A percentile compares a stretch with the other conserved stretches of the same genome.
Evolutionary conservation across 2,797 vertebrate genomes (phyloP).

Genomic region (Hydrolagus colliei): DNA sequence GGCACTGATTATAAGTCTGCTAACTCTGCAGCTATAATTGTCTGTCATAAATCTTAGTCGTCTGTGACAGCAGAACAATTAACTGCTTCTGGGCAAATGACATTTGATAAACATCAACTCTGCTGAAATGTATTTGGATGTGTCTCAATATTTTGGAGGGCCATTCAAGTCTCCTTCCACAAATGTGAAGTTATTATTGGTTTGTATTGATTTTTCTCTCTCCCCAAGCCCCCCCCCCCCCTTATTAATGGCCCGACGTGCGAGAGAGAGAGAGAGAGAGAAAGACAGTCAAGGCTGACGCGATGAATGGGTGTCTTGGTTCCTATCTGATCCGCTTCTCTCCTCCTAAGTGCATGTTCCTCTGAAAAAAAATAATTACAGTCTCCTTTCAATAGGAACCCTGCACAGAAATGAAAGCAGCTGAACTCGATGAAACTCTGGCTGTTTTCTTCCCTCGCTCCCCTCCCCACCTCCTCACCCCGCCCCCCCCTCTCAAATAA

Average conservation of each 20-base stretch:
- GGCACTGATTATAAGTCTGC: constrained; percentile 91
- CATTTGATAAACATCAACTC: constrained; percentile 85
- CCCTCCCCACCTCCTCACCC: too few relatives aligned
- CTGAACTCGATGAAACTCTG: constrained; percentile 52
- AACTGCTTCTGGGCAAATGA: constrained; percentile 83
- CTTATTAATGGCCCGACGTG: constrained; percentile 65
- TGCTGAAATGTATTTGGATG: constrained; percentile 75
- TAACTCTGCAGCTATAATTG: constrained; percentile 84
- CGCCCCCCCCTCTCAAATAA: too few relatives aligned
- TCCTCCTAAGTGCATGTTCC: constrained; percentile 66
- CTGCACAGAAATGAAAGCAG: constrained; percentile 56
- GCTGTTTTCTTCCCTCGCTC: constrained; percentile 40
- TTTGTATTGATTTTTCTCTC: constrained; percentile 71
- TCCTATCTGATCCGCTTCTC: constrained; percentile 69
- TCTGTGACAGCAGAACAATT: constrained; percentile 80
- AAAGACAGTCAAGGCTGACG: constrained; percentile 55
- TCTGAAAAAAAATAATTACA: constrained; percentile 56
- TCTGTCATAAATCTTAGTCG: constrained; percentile 84
- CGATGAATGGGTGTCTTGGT: constrained; percentile 62
- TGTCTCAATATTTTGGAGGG: constrained; percentile 83
- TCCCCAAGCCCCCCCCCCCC: constrained; percentile 42
- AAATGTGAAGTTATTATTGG: constrained; percentile 82
- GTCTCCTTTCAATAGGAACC: constrained; percentile 58
- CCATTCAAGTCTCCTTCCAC: constrained; percentile 73
- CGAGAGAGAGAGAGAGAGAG: constrained; percentile 39